Evolutionary conservation across 2,888 invertebrate genomes (phyloP).

Genomic region (Cabera pusaria): DNA sequence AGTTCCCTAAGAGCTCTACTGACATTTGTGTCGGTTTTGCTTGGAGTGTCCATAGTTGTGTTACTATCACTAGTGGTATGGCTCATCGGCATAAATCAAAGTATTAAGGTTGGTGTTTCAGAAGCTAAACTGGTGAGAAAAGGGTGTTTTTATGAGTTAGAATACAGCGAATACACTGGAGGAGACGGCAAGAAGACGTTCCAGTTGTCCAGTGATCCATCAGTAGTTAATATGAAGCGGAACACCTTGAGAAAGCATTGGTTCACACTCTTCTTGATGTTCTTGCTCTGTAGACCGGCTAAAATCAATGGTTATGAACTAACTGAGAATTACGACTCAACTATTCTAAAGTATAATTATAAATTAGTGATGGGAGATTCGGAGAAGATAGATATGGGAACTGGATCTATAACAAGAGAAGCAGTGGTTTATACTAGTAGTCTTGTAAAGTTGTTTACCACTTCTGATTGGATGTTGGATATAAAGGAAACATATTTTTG

Average conservation of each 20-base stretch:
- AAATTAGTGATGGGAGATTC: not conserved
- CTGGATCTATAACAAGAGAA: not conserved
- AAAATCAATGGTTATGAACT: not conserved
- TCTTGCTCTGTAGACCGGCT: not conserved
- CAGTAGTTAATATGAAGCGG: not conserved
- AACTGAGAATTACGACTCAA: not conserved
- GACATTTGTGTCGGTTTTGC: no score
- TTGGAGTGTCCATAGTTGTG: no score
- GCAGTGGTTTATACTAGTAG: not conserved
- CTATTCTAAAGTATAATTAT: not conserved
- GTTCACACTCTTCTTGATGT: not conserved
- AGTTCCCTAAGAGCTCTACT: no score
- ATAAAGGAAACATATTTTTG: not conserved
- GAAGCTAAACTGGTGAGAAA: not conserved
- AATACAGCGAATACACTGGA: not conserved
- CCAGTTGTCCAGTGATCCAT: not conserved
- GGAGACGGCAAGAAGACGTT: not conserved
- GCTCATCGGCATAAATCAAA: not conserved
- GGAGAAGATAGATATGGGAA: not conserved
- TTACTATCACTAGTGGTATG: not conserved
- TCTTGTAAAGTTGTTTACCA: not conserved
- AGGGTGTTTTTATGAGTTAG: not conserved
- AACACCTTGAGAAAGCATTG: not conserved
- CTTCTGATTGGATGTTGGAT: not conserved
- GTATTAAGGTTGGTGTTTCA: not conserved